Base-by-base conservation (phyloP, 2,797 vertebrate genomes). In the Chaetodon trifasciatus region DNA sequence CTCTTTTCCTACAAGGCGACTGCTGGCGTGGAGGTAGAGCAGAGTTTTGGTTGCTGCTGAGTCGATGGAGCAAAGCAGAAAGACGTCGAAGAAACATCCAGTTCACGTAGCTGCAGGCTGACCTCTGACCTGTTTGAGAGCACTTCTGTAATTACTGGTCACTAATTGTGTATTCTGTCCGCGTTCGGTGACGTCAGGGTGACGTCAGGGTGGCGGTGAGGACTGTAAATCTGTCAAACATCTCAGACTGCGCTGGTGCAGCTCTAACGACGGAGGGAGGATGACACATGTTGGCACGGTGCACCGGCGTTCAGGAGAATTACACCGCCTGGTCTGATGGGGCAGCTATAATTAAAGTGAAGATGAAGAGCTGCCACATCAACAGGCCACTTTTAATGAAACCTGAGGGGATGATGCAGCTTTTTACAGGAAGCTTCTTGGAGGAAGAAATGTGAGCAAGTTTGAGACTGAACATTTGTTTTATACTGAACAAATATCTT, bases 211-310 rank as follows among this genome's bases (percentile, higher is more conserved):
- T 47, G 2, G 11, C 15, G 11, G 24, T 0, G 55, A 52, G 19
- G 49, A 19, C 64, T n/a, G 46, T 66, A 56, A 70, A 77, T 65
- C 64, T 55, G 39, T 65, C 64, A 8, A 5, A 64, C 32, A 2
- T 64, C 57, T 76, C 58, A 46, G 62, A 37, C 46, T 12, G 60
- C 24, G 44, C 63, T 1, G 56, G 49, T 23, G 24, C 65, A 16
- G 9, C 55, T 32, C 21, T 58, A 73, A 76, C 21, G 35, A 57
- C 63, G 32, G 72, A 68, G 63, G 56, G 23, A 11, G 15, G 76
- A 53, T 72, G 81, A 63, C 71, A 76, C 67, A 46, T 17, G 68
- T 49, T 84, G 77, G 69, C 73, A 68, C 3, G 1, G 7, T 32
- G 73, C 11, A 1, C 61, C 62, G 72, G 49, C 74, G 57, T 79